Conservation (phyloP, 2,797 vertebrate species). For the Esox masquinongy region DNA sequence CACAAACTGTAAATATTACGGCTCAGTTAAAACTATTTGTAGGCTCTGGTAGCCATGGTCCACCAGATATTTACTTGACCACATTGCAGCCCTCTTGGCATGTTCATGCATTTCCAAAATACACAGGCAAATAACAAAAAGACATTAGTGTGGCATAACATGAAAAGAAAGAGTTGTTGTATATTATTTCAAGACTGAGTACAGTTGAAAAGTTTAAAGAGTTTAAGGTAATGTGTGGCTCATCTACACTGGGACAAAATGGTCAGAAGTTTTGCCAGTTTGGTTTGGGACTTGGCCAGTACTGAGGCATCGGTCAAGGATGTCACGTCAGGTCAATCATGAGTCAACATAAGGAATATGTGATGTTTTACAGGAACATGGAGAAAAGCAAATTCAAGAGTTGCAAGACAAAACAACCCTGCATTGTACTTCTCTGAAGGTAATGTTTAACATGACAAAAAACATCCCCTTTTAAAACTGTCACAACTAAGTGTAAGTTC, state of each 20-base stretch:
- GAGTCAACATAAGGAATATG: not conserved
- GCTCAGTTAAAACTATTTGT: not conserved
- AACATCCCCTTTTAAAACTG: not conserved
- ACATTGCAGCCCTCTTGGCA: not conserved
- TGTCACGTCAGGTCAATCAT: not conserved
- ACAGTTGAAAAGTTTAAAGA: not conserved
- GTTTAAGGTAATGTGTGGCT: not conserved
- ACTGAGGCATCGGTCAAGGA: not conserved
- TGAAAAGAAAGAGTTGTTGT: not conserved
- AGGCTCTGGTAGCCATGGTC: not conserved
- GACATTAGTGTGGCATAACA: not conserved
- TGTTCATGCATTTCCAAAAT: not conserved
- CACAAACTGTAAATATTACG: not conserved
- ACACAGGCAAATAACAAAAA: not conserved
- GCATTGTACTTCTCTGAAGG: conserved; percentile 56
- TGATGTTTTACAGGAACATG: conserved; percentile 52
- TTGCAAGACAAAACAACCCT: conserved; percentile 31
- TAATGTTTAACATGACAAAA: conserved; percentile 33
- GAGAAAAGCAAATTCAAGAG: conserved; percentile 46
- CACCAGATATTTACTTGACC: not conserved
- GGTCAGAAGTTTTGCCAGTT: not conserved
- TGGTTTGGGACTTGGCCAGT: not conserved
- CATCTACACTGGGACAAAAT: not conserved
- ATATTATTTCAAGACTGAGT: not conserved
- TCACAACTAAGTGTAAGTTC: not conserved